A percentile compares a stretch with the other conserved stretches of the same genome.
phyloP scores from a whole-genome alignment of 2,797 vertebrate genomes.

The Craterocephalus amniculus region DNA sequence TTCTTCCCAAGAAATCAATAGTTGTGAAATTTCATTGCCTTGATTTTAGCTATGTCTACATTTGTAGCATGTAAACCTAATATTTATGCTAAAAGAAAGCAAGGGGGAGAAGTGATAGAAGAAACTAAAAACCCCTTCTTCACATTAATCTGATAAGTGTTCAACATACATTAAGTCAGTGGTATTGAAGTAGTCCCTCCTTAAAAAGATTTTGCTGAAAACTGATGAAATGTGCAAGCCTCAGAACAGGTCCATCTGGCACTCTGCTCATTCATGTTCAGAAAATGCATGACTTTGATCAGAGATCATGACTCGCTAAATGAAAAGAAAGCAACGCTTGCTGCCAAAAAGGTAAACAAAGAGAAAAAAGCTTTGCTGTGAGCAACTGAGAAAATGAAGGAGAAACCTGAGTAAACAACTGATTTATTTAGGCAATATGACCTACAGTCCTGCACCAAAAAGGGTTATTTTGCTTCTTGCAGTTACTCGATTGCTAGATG shows the following conservation, averaged over 20 bases:
- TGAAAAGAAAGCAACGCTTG: slow-evolving; percentile 14
- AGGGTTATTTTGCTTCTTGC: not conserved
- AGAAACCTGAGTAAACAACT: slow-evolving; percentile 7
- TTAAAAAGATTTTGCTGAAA: slow-evolving; percentile 19
- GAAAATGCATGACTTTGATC: slow-evolving; percentile 40
- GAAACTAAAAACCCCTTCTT: not conserved
- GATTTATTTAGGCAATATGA: not conserved
- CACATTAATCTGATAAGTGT: slow-evolving; percentile 9
- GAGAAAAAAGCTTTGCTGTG: not conserved
- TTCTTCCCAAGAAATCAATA: slow-evolving; percentile 37
- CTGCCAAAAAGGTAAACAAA: slow-evolving; percentile 4
- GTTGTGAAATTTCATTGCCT: slow-evolving; percentile 46
- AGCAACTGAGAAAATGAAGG: slow-evolving; percentile 16
- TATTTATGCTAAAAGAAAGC: slow-evolving; percentile 22
- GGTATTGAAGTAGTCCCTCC: slow-evolving; percentile 22
- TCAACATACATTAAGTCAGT: slow-evolving; percentile 4
- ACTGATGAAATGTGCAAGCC: slow-evolving; percentile 8
- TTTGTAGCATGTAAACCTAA: slow-evolving; percentile 24
- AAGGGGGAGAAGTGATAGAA: not conserved
- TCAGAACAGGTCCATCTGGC: not conserved
- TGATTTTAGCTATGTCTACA: slow-evolving; percentile 32
- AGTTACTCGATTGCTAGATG: not conserved
- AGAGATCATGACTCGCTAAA: slow-evolving; percentile 36
- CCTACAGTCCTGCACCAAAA: not conserved
- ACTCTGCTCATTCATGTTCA: slow-evolving; percentile 36